phyloP scores from a whole-genome alignment of 2,888 invertebrate species.

The Hyalella azteca region DNA sequence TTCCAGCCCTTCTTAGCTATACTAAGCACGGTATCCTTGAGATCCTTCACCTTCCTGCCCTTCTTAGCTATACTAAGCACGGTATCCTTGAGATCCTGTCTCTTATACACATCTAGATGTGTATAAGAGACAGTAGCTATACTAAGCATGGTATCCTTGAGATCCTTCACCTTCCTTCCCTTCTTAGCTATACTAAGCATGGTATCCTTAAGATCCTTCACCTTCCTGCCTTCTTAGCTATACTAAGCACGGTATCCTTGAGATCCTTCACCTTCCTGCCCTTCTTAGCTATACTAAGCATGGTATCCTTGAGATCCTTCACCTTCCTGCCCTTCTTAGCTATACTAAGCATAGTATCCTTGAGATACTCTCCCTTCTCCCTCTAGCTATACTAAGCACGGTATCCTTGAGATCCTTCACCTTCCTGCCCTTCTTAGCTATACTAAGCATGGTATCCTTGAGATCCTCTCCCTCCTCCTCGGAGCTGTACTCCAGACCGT shows the following conservation, averaged over 20 bases:
- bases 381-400: constrained; percentile 83
- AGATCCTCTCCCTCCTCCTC: constrained; percentile 96
- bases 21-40: no score
- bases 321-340: constrained; percentile 56
- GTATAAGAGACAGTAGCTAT: no score
- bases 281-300: background rate
- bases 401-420: constrained; percentile 38
- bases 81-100: background rate
- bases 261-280: constrained; percentile 83
- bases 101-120: no score
- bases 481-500: constrained; percentile 94
- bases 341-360: constrained; percentile 68
- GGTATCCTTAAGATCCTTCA: constrained; percentile 85
- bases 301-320: background rate
- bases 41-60: background rate
- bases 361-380: constrained; percentile 93
- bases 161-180: constrained; percentile 46
- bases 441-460: constrained; percentile 70
- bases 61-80: background rate
- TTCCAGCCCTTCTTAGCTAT: no score
- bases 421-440: constrained; percentile 55
- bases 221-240: constrained; percentile 68
- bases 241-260: constrained; percentile 70
- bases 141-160: background rate
- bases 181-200: constrained; percentile 61